Conservation (phyloP, 2,113 vertebrate species). For the Zosterops japonicus region DNA sequence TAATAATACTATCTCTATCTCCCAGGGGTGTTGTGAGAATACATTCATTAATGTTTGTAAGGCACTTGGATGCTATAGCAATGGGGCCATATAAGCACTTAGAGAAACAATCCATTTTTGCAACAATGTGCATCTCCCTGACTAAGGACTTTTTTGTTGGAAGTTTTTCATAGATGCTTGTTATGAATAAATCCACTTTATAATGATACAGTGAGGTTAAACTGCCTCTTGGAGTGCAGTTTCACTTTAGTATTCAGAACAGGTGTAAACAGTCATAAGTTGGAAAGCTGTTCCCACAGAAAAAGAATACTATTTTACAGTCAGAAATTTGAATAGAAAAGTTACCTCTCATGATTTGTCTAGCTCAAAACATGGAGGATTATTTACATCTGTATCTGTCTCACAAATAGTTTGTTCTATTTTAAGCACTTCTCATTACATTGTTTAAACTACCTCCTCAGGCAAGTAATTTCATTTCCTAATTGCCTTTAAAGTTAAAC, state of each 20-base stretch:
- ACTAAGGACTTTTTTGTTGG: slow-evolving; percentile 61
- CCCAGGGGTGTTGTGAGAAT: slow-evolving; percentile 60
- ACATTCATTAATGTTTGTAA: slow-evolving; percentile 70
- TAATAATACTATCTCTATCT: slow-evolving; percentile 69
- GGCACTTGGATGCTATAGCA: slow-evolving; percentile 15
- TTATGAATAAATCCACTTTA: slow-evolving; percentile 62
- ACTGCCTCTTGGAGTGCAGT: slow-evolving; percentile 45
- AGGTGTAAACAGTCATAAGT: slow-evolving; percentile 47
- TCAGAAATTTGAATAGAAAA: slow-evolving; percentile 8
- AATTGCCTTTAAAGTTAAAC: slow-evolving; percentile 63
- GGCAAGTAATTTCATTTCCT: slow-evolving; percentile 55
- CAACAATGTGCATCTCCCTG: slow-evolving; percentile 53
- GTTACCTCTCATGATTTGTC: slow-evolving; percentile 1
- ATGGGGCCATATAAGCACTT: slow-evolving; percentile 48
- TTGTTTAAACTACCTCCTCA: slow-evolving; percentile 54
- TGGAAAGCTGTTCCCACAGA: slow-evolving; percentile 21
- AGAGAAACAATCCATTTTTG: slow-evolving; percentile 64
- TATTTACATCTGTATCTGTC: slow-evolving; percentile 56
- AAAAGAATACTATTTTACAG: slow-evolving; percentile 32
- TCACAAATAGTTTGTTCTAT: slow-evolving; percentile 32
- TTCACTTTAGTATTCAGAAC: slow-evolving; percentile 55
- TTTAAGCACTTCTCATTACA: slow-evolving; percentile 55
- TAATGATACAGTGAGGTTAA: slow-evolving; percentile 60
- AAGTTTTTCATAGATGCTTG: slow-evolving; percentile 52
- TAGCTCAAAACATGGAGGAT: slow-evolving; percentile 44